phyloP scores from a whole-genome alignment of 2,797 vertebrate genomes.

The Prionace glauca region DNA sequence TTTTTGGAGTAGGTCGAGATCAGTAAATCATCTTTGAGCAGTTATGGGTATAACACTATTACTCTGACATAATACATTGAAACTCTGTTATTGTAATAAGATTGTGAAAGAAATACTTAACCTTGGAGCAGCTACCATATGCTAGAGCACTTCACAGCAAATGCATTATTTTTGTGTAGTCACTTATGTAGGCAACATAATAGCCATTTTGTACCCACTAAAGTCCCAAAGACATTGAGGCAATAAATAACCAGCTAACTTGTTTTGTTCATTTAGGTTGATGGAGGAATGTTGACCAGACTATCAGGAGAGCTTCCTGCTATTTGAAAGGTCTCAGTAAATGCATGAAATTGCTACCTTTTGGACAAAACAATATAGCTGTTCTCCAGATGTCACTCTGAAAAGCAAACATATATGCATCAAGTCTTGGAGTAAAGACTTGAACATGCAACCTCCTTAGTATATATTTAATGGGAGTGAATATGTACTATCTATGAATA shows the following conservation, averaged over 20 bases:
- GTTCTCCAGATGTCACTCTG: background rate
- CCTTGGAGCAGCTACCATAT: background rate
- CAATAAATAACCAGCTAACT: background rate
- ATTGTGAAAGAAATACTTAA: background rate
- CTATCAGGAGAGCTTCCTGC: background rate
- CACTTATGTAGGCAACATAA: background rate
- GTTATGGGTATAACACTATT: background rate
- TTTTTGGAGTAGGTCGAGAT: background rate
- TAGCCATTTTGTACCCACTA: background rate
- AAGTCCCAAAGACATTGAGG: background rate
- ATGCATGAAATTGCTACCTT: background rate
- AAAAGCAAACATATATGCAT: background rate
- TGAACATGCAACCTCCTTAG: background rate
- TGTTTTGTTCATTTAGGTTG: slow-evolving; percentile 2
- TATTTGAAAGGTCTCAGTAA: background rate
- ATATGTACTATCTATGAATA: background rate
- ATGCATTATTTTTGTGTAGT: background rate
- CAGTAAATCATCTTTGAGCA: background rate
- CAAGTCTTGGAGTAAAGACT: background rate
- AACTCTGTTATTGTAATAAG: background rate
- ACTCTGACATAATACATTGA: background rate
- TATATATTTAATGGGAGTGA: too few relatives aligned
- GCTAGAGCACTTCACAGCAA: background rate
- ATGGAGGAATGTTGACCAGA: background rate
- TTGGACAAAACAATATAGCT: background rate